Evolutionary conservation across 2,797 vertebrate genomes (phyloP).

Genomic region (Philypnodon macrostomus): DNA sequence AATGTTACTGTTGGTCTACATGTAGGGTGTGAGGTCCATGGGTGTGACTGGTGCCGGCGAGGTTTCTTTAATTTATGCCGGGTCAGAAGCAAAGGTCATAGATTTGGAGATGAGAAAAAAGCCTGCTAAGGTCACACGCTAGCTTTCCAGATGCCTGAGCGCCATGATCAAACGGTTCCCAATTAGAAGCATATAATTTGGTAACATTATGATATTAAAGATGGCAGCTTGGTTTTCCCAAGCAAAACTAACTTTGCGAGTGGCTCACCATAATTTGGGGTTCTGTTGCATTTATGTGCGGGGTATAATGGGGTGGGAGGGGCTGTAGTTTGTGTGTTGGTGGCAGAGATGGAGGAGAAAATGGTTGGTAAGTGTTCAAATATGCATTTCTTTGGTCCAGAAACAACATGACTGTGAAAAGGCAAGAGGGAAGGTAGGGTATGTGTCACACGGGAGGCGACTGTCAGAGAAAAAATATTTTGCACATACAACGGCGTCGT

Average conservation of each 20-base stretch:
- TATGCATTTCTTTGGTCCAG: slow-evolving; percentile 57
- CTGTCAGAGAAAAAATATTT: slow-evolving; percentile 10
- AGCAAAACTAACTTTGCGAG: slow-evolving; percentile 79
- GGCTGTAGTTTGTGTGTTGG: slow-evolving; percentile 19
- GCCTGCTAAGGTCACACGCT: slow-evolving; percentile 59
- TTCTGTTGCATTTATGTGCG: slow-evolving; percentile 56
- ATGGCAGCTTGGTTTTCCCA: slow-evolving; percentile 78
- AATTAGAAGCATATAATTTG: slow-evolving; percentile 80
- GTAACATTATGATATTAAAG: slow-evolving; percentile 79
- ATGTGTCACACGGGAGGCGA: slow-evolving; percentile 43
- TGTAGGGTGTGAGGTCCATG: too few relatives aligned
- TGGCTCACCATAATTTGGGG: slow-evolving; percentile 79
- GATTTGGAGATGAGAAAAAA: slow-evolving; percentile 58
- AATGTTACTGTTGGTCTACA: slow-evolving; percentile 44
- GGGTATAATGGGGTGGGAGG: slow-evolving; percentile 48
- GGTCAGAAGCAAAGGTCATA: slow-evolving; percentile 67
- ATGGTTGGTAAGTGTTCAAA: slow-evolving; percentile 57
- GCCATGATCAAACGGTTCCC: slow-evolving; percentile 74
- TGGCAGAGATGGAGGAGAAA: slow-evolving; percentile 39
- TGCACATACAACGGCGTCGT: slow-evolving; percentile 35
- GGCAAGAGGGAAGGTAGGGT: slow-evolving; percentile 40
- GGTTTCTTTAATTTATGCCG: slow-evolving; percentile 66
- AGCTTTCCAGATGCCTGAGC: slow-evolving; percentile 68
- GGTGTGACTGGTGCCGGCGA: slow-evolving; percentile 59
- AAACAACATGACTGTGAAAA: slow-evolving; percentile 54